These are phyloP conservation scores for Anser brachyrhynchus DNA, from an alignment of 2,113 vertebrate species.

Conservation along the genomic window DNA sequence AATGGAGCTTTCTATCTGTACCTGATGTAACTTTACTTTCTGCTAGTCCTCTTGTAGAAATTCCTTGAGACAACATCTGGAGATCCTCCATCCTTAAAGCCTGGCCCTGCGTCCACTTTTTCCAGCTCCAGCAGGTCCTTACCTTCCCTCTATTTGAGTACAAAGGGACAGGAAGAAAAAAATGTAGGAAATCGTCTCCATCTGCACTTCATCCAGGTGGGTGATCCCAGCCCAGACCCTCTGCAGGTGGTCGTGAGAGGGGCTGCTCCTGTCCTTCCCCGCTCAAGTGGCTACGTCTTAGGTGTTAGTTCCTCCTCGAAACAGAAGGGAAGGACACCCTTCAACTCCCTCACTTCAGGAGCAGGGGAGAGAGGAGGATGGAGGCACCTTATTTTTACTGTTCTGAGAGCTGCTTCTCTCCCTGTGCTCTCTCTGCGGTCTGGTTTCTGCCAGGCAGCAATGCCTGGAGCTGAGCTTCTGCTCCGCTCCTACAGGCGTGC, in stretches of 20 bases:
- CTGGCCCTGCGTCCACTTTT: no score
- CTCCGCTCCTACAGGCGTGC: no score
- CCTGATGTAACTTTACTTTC: background rate
- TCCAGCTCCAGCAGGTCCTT: background rate
- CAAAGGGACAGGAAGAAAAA: background rate
- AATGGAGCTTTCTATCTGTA: background rate
- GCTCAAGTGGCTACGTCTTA: background rate
- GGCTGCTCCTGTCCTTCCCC: no score
- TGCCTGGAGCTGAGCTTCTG: no score
- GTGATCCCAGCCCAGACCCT: background rate
- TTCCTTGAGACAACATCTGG: background rate
- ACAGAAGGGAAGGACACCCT: no score
- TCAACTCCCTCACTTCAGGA: no score
- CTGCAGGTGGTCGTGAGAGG: background rate
- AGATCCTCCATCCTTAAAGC: background rate
- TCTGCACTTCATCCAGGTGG: background rate
- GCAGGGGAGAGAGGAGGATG: no score
- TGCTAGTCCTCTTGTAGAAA: no score
- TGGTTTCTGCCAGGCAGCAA: no score
- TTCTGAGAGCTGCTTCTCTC: no score
- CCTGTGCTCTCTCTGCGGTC: no score
- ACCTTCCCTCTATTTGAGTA: background rate
- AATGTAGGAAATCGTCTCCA: background rate
- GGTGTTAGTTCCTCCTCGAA: background rate
- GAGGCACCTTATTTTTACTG: no score